Evolutionary conservation across 2,113 vertebrate species (phyloP), one percentile per base, ranked within the genome.

Genomic region (Nasalis larvatus): DNA sequence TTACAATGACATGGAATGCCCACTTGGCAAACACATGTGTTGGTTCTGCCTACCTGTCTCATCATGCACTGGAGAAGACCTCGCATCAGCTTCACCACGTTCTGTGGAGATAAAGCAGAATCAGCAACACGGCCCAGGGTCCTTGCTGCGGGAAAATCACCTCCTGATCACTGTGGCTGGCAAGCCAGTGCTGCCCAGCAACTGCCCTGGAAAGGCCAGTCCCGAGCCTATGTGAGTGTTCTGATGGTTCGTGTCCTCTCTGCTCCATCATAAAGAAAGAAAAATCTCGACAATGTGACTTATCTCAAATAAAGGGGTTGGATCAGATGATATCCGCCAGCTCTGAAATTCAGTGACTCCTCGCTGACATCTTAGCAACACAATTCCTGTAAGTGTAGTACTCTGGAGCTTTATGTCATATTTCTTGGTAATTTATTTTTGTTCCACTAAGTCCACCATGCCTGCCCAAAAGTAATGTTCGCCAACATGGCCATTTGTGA

Each of bases 1-100:
- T 37, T 27, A 73, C 89, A 77, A 66, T 60, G 63, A 78, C 42
- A 18, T 25, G 37, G 54, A 93, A 91, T n/a, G n/a, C 35, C 60
- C 37, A 69, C 13, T 32, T 63, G 60, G 60, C 27, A 78, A 20
- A 52, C 20, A 40, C 11, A 5, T 8, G 14, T 27, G 60, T 42
- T 1, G 66, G 42, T 47, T 86, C 54, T n/a, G 25, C 96, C 97
- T 99, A 99, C 99, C 99, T 99, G 99, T 98, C 99, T 99, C 99
- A 99, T 99, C 99, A 99, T 99, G 98, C 99, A 99, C 94, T 99
- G 99, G 32, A 99, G 98, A 68, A 99, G 99, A 8, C 99, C 99
- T 69, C 99, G 99, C 99, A 99, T 99, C 98, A 99, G 99, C 98
- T 99, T 99, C 96, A 99, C 99, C 89, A 99, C 99, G 6, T 99